Evolutionary conservation across 1,140 invertebrate genomes (phyloP).

Genomic region (Drosophila pectinifera): DNA sequence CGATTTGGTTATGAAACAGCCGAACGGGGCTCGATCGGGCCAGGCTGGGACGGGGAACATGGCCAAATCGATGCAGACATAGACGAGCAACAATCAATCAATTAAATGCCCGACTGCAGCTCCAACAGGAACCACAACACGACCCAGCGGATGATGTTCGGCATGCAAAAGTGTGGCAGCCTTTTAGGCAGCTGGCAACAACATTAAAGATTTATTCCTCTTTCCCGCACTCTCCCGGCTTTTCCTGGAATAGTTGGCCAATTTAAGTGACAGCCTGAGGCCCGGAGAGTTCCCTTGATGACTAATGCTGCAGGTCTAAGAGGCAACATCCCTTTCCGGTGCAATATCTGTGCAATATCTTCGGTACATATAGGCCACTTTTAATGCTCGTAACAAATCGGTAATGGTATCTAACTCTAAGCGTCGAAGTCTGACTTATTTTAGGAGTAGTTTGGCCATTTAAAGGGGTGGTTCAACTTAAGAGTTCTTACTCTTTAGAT

Average conservation of each 20-base stretch:
- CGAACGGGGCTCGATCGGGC: constrained; percentile 7
- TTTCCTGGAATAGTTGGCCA: constrained; percentile 21
- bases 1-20: constrained; percentile 66
- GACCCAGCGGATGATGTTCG: constrained; percentile 41
- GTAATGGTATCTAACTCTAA: not conserved
- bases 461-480: too few species aligned
- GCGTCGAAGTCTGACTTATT: too few species aligned
- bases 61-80: constrained; percentile 74
- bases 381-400: not conserved
- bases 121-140: constrained; percentile 14
- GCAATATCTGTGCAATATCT: too few species aligned
- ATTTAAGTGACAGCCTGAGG: constrained; percentile 26
- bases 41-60: constrained; percentile 9
- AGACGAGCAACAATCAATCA: constrained; percentile 81
- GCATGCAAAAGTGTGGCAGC: constrained; percentile 40
- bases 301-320: not conserved
- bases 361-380: not conserved
- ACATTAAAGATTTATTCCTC: constrained; percentile 62
- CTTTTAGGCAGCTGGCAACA: constrained; percentile 46
- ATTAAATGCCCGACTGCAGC: constrained; percentile 75
- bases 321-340: not conserved
- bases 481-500: too few species aligned
- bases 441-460: too few species aligned
- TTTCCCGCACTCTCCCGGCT: constrained; percentile 20
- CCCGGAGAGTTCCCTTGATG: constrained; percentile 13